These are phyloP conservation scores for Trichopria drosophilae DNA, from an alignment of 2,888 invertebrate species.

Conservation along the genomic window DNA sequence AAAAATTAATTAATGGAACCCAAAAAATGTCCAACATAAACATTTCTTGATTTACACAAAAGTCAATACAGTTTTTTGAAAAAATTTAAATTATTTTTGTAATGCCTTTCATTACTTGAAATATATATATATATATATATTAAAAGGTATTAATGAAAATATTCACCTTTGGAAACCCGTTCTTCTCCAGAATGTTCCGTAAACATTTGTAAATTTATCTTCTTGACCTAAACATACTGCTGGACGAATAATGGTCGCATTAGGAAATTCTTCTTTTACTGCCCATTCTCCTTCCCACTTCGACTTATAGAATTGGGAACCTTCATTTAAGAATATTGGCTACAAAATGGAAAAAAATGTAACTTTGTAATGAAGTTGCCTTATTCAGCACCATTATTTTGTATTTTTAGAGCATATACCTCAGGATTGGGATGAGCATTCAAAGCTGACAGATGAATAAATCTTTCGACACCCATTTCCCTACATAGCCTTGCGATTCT, in stretches of 20 bases:
- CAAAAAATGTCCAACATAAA: no score
- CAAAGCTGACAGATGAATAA: constrained; percentile 89
- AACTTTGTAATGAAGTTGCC: no score
- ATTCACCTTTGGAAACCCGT: no score
- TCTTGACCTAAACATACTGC: constrained; percentile 88
- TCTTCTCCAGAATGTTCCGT: constrained; percentile 34
- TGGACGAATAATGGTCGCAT: constrained; percentile 92
- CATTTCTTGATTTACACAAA: no score
- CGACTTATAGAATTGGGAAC: constrained; percentile 75
- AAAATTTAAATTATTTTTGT: no score
- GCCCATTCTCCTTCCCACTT: constrained; percentile 87
- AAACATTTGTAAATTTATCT: constrained; percentile 73
- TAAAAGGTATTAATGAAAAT: no score
- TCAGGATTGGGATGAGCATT: constrained; percentile 75
- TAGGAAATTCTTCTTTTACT: constrained; percentile 92
- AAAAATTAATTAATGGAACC: no score
- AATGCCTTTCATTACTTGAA: no score
- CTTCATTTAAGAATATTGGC: constrained; percentile 69
- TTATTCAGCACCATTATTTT: background rate
- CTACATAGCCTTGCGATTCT: constrained; percentile 75
- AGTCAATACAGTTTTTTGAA: no score
- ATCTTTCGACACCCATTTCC: constrained; percentile 83
- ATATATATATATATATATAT: no score
- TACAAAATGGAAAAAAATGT: constrained; percentile 37
- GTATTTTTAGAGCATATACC: constrained; percentile 40